These are phyloP conservation scores for Drosophila flavopinicola DNA, from an alignment of 2,888 invertebrate genomes.

Conservation along the genomic window DNA sequence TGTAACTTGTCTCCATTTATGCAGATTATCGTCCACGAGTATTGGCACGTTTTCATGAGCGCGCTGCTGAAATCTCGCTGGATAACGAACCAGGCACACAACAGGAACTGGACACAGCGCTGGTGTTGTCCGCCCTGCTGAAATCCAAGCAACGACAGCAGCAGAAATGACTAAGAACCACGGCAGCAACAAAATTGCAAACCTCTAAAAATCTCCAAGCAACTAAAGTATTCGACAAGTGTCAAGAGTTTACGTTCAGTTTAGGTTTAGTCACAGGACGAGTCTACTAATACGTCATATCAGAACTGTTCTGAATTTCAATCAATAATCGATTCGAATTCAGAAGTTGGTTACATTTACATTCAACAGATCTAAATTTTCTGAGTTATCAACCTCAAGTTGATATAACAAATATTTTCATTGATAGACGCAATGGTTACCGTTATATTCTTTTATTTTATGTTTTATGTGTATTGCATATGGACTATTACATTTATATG, in stretches of 20 bases:
- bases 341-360: too few species aligned
- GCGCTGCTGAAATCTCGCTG: slow-evolving; percentile 92
- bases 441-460: slow-evolving; percentile 36
- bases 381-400: not conserved
- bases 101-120: slow-evolving; percentile 95
- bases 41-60: slow-evolving; percentile 92
- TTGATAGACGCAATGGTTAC: slow-evolving; percentile 18
- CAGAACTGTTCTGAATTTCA: too few species aligned
- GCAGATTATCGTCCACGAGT: slow-evolving; percentile 96
- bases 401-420: not conserved
- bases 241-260: slow-evolving; percentile 8
- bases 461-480: slow-evolving; percentile 18
- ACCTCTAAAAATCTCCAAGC: slow-evolving; percentile 14
- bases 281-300: not conserved
- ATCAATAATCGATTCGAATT: too few species aligned
- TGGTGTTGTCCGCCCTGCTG: slow-evolving; percentile 94
- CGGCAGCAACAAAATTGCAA: slow-evolving; percentile 15
- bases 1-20: not conserved
- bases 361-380: not conserved
- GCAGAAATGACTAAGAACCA: slow-evolving; percentile 58
- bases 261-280: slow-evolving; percentile 3
- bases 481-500: slow-evolving; percentile 11
- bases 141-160: slow-evolving; percentile 75
- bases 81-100: slow-evolving; percentile 95
- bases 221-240: slow-evolving; percentile 28